Base-by-base conservation (phyloP, 2,113 vertebrate genomes). In the Anser cygnoides region DNA sequence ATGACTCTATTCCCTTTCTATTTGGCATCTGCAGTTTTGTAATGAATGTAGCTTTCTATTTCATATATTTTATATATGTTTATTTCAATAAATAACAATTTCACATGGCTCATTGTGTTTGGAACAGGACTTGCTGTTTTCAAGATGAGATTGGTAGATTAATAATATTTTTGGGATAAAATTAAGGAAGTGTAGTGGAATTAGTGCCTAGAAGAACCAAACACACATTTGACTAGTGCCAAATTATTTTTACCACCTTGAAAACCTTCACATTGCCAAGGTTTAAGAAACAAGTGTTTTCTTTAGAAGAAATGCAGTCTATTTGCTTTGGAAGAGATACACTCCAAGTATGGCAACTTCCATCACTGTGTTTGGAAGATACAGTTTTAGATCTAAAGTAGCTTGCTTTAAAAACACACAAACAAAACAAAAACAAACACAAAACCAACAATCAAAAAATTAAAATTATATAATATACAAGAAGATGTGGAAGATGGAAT, bases 391-490 rank as follows among this genome's bases (percentile, higher is more conserved):
- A 41, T 29, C 23, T 79, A 16, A 75, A 79, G 46, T 23, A 65
- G 43, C 20, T 49, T 71, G 31, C 44, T 37, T 65, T 65, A 39
- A 41, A 81, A 90, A 39, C 44, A 43, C 57, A 43, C 26, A 39
- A 17, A 2, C n/a, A 10, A 39, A 10, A 39, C 29, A 68, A 33
- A 59, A 19, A 16, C 5, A 29, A 19, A n/a, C 58, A 23, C 46
- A 23, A 29, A 5, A 37, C 13, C 6, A 59, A 21, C 8, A 11
- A 1, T 5, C 2, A 13, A 67, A 59, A 3, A 4, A 10, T 3
- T 28, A 37, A 23, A 23, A n/a, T n/a, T 57, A 22, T 12, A 13
- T 52, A 44, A 49, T 17, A 2, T 20, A 26, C 7, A 54, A 75
- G 20, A 63, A 61, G 7, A 46, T 50, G 50, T 5, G 43, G 17